Evolutionary conservation across 1,140 invertebrate genomes (phyloP).

Genomic region (Pachypsylla venusta): DNA sequence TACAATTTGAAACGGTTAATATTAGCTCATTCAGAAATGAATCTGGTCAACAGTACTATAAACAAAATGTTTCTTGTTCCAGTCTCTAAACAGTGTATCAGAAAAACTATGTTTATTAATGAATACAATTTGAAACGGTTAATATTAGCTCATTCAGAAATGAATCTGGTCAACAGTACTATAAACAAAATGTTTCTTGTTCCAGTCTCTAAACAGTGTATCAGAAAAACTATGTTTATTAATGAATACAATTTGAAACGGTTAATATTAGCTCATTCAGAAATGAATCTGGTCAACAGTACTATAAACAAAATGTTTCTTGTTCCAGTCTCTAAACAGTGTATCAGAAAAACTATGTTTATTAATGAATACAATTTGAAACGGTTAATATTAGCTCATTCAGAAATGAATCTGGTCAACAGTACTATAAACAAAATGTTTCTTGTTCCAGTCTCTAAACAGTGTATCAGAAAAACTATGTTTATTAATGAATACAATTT

Average conservation of each 20-base stretch:
- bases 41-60: no score
- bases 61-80: neutral
- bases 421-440: neutral
- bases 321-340: neutral
- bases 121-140: neutral
- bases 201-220: neutral
- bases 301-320: no score
- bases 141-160: neutral
- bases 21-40: no score
- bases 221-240: neutral
- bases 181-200: neutral
- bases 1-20: neutral
- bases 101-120: neutral
- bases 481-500: neutral
- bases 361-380: neutral
- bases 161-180: neutral
- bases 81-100: neutral
- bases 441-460: no score
- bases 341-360: neutral
- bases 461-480: neutral
- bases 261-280: no score
- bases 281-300: no score
- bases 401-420: neutral
- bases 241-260: neutral
- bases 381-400: neutral